phyloP scores from a whole-genome alignment of 2,113 vertebrate species.

The Callaeas wilsoni region DNA sequence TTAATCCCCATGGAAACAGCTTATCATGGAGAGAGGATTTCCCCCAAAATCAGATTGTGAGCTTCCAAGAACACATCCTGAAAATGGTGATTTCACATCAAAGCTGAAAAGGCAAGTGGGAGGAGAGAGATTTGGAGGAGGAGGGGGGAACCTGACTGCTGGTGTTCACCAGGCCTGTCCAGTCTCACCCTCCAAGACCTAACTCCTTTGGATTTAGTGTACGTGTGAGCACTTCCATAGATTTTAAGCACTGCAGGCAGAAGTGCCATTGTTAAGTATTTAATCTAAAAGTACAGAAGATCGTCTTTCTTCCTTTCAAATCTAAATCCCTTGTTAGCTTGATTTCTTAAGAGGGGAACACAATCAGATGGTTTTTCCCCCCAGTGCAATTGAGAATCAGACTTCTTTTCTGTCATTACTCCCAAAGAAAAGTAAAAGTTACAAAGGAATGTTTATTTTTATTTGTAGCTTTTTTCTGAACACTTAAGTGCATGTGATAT shows the following conservation, averaged over 20 bases:
- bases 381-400: background rate
- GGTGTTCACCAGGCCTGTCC: background rate
- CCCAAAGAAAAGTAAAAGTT: background rate
- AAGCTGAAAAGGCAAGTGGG: background rate
- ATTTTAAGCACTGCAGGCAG: background rate
- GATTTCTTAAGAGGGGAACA: background rate
- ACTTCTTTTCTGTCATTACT: background rate
- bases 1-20: constrained; percentile 20
- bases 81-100: background rate
- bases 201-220: background rate
- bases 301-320: background rate
- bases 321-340: constrained; percentile 38
- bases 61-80: background rate
- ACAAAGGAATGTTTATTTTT: background rate
- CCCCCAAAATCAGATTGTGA: background rate
- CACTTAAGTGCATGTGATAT: background rate
- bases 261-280: background rate
- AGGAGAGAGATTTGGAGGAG: background rate
- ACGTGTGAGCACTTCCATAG: background rate
- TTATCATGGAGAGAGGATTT: background rate
- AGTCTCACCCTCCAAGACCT: background rate
- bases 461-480: background rate
- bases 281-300: constrained; percentile 12
- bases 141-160: background rate
- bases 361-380: background rate